Conservation (phyloP, 2,797 vertebrate species). For the Dromococcyx pavoninus region DNA sequence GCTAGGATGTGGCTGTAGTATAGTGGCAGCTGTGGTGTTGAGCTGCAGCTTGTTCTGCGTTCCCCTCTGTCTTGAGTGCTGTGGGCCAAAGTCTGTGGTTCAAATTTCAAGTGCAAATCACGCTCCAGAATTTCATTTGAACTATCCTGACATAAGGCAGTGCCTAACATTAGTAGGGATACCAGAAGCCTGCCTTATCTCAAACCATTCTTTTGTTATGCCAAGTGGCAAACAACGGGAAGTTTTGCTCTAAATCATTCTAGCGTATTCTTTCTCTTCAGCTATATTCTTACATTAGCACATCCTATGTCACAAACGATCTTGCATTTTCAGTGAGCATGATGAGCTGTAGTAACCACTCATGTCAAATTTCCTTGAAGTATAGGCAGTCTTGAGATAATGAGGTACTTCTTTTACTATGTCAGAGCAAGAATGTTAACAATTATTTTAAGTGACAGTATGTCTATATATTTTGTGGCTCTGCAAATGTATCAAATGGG, state of each 20-base stretch:
- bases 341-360: not conserved
- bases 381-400: not conserved
- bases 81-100: not conserved
- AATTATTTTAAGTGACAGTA: not conserved
- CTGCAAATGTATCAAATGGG: not conserved
- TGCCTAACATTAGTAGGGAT: not conserved
- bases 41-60: not conserved
- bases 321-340: not conserved
- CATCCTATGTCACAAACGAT: not conserved
- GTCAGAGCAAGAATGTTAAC: not conserved
- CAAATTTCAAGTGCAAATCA: not conserved
- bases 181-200: not conserved
- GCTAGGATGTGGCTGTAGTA: not conserved
- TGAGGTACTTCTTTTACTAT: not conserved
- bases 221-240: not conserved
- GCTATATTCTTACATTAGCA: not conserved
- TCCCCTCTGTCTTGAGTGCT: rapidly evolving
- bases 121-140: not conserved
- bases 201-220: not conserved
- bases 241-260: not conserved
- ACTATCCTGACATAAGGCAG: not conserved
- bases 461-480: not conserved
- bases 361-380: not conserved
- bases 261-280: not conserved
- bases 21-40: not conserved